Evolutionary conservation across 2,113 vertebrate species (phyloP), one percentile per base, ranked within the genome.

Genomic region (Calyptommatus sinebrachiatus): DNA sequence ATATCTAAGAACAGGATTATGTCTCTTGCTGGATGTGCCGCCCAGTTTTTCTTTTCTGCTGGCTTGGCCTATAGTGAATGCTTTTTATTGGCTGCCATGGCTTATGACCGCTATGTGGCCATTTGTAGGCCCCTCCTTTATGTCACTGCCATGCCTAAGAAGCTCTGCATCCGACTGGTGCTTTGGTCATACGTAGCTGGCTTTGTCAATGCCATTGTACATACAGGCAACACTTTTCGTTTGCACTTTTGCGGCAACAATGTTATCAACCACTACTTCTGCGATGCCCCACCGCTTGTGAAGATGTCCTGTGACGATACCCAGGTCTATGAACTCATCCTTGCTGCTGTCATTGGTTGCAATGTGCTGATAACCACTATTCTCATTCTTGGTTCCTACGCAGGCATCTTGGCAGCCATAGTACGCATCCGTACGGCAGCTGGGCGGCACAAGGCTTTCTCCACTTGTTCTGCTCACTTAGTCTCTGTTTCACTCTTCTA

Each of bases 201-300:
- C 7, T 87, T 93, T 73, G 28, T 81, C 7, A 91, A 90, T 78
- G 90, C 88, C 10, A 73, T 74, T 1, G n/a, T 87, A 11, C 80
- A 92, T 16, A 91, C 86, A 1, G 82, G 86, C 2, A 83, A 90
- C 73, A 93, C 90, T 2, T 90, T 92, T 61, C 85, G 61, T 7
- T 69, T 91, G 62, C 83, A 5, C 5, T 92, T 91, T 75, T 92
- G 91, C 78, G 79, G 81, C 5, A 76, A 77, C 22, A 91, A 87
- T 46, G 4, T 79, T 22, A 87, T 91, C 28, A 85, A 91, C 18
- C 87, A 91, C 69, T 92, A 88, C 66, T 91, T 91, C 53, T 91
- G 89, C 83, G 85, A 92, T 26, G 81, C 84, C 5, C 86, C 88
- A 0, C 90, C 85, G 0, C 86, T 92, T 21, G 74, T 91, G 29